Conservation (phyloP, 2,797 vertebrate genomes). For the Gadopsis bispinosus region DNA sequence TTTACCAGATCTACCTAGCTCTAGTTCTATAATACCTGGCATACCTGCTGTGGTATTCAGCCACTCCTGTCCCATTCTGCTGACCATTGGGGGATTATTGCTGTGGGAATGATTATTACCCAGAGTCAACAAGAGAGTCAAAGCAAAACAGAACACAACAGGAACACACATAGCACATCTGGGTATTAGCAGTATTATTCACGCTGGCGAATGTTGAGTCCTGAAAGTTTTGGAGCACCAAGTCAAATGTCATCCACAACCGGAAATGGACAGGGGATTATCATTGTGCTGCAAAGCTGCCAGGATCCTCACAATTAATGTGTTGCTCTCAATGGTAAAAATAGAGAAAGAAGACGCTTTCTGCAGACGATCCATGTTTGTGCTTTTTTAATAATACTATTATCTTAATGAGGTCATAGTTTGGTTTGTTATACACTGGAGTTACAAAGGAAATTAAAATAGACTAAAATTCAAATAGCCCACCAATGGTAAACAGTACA, state of each 20-base stretch:
- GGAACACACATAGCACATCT: conserved; percentile 83
- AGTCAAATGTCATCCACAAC: conserved; percentile 58
- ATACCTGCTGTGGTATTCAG: conserved; percentile 72
- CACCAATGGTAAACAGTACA: conserved; percentile 99
- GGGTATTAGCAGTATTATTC: conserved; percentile 80
- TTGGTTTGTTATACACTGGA: conserved; percentile 99
- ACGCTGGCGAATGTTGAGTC: conserved; percentile 71
- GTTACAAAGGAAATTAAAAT: conserved; percentile 95
- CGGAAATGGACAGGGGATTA: conserved; percentile 60
- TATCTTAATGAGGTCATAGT: conserved; percentile 99
- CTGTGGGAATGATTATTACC: conserved; percentile 85
- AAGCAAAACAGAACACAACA: conserved; percentile 82
- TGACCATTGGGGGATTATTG: conserved; percentile 81
- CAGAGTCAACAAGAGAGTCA: conserved; percentile 83
- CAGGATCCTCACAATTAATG: conserved; percentile 72
- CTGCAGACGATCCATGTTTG: conserved; percentile 97
- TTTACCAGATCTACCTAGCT: conserved; percentile 77
- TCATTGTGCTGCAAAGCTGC: conserved; percentile 75
- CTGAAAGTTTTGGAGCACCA: conserved; percentile 76
- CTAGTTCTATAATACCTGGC: conserved; percentile 80
- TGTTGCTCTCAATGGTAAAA: conserved; percentile 75
- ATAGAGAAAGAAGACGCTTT: conserved; percentile 90
- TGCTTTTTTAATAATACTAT: conserved; percentile 99
- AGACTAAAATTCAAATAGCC: conserved; percentile 93
- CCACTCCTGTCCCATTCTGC: conserved; percentile 77